phyloP scores from a whole-genome alignment of 2,888 invertebrate species.

The Colostygia pectinataria region DNA sequence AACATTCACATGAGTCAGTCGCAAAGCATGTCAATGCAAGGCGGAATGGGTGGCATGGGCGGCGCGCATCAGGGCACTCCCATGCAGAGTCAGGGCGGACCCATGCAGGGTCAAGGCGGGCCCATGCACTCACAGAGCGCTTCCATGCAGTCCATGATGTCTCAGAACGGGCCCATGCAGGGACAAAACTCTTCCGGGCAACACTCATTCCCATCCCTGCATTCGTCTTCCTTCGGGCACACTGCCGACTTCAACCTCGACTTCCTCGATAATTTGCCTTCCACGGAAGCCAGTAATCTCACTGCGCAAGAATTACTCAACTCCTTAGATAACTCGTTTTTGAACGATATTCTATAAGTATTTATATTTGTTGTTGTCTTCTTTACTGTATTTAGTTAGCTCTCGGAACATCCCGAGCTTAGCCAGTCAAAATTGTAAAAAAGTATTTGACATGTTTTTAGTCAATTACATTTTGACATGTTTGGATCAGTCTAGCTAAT shows the following conservation, averaged over 20 bases:
- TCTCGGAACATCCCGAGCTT: conserved; percentile 17
- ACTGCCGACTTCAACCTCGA: conserved; percentile 90
- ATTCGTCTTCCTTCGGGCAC: conserved; percentile 74
- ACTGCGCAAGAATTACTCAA: conserved; percentile 92
- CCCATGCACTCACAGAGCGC: conserved; percentile 50
- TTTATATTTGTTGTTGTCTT: conserved; percentile 19
- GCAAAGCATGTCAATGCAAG: conserved; percentile 84
- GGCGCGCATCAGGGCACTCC: conserved; percentile 49
- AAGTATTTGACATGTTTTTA: conserved; percentile 30
- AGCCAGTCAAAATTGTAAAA: conserved; percentile 17
- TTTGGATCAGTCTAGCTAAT: conserved; percentile 36
- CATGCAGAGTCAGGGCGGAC: conserved; percentile 51
- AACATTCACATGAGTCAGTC: conserved; percentile 88
- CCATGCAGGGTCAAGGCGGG: conserved; percentile 47
- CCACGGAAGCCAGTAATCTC: conserved; percentile 88
- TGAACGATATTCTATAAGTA: conserved; percentile 84
- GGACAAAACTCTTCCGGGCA: conserved; percentile 33
- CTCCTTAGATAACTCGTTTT: conserved; percentile 90
- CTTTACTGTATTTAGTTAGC: conserved; percentile 14
- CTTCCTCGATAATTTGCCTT: conserved; percentile 91
- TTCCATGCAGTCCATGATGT: conserved; percentile 24
- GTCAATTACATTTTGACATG: conserved; percentile 46
- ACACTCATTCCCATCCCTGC: conserved; percentile 57
- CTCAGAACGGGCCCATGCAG: conserved; percentile 48
- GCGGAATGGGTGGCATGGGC: conserved; percentile 53